Conservation (phyloP, 2,797 vertebrate genomes). For the Oreochromis mossambicus region DNA sequence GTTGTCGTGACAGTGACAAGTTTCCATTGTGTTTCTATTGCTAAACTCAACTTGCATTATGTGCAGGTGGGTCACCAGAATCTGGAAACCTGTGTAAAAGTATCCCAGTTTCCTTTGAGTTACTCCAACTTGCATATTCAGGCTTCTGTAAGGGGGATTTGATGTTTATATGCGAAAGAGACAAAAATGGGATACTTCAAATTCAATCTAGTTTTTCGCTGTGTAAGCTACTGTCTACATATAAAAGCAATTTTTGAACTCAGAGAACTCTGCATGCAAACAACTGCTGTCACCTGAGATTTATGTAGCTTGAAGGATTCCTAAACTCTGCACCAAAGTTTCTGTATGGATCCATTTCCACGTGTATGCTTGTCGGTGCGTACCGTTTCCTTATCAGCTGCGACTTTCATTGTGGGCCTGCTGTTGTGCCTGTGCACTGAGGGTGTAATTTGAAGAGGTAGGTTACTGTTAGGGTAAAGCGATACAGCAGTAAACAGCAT, state of each 20-base stretch:
- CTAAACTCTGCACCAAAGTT: not conserved
- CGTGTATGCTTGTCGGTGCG: not conserved
- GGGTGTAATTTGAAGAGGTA: slow-evolving; percentile 65
- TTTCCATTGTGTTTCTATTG: not conserved
- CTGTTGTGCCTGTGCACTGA: not conserved
- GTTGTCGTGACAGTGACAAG: not conserved
- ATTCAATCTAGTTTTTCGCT: not conserved
- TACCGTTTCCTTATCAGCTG: slow-evolving; percentile 46
- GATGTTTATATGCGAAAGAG: not conserved
- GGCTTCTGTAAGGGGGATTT: not conserved
- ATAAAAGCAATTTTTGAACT: not conserved
- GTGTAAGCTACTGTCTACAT: not conserved
- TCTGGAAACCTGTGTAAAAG: not conserved
- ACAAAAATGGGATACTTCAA: not conserved
- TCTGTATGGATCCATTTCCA: not conserved
- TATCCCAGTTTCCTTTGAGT: not conserved
- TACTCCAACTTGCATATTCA: not conserved
- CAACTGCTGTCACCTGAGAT: not conserved
- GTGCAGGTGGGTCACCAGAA: not conserved
- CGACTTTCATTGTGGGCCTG: slow-evolving; percentile 13
- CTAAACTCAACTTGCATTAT: not conserved
- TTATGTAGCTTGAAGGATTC: not conserved
- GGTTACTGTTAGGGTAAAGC: slow-evolving; percentile 65
- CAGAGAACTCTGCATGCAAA: not conserved
- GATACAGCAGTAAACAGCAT: slow-evolving; percentile 59